Conservation (phyloP, 2,888 invertebrate genomes). For the Taphrorychus bicolor region DNA sequence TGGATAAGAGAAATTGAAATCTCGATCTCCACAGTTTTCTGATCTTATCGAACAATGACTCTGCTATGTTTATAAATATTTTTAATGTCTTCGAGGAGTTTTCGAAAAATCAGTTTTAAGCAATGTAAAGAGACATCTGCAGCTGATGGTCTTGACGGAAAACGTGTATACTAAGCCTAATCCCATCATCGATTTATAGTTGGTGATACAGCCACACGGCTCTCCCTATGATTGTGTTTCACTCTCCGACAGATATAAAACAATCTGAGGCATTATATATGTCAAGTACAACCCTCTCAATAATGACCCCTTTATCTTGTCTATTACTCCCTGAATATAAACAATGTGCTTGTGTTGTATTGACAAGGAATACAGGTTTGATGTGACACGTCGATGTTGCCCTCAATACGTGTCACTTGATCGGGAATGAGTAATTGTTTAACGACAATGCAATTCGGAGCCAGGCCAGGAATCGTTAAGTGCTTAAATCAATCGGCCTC, state of each 20-base stretch:
- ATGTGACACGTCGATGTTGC: constrained; percentile 40
- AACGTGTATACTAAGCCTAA: not conserved
- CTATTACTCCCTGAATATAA: constrained; percentile 36
- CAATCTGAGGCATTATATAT: constrained; percentile 37
- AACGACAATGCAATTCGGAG: constrained; percentile 14
- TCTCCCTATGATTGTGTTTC: constrained; percentile 28
- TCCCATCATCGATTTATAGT: constrained; percentile 5
- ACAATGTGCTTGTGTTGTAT: constrained; percentile 37
- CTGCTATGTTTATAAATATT: constrained; percentile 9
- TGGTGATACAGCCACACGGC: not conserved
- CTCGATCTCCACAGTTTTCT: constrained; percentile 33
- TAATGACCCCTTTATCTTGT: constrained; percentile 40
- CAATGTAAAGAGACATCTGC: too few relatives aligned
- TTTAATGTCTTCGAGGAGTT: not conserved
- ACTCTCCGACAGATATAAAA: constrained; percentile 32
- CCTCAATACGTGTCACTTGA: constrained; percentile 37
- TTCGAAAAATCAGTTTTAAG: too few relatives aligned
- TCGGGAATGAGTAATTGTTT: constrained; percentile 30
- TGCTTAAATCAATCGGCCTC: not conserved
- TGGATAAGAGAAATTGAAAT: constrained; percentile 36
- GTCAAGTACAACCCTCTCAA: constrained; percentile 40
- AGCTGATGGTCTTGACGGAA: not conserved
- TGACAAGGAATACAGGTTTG: constrained; percentile 42
- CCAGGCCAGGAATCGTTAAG: constrained; percentile 8
- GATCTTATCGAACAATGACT: constrained; percentile 29